Evolutionary conservation across 2,113 vertebrate species (phyloP), one percentile per base, ranked within the genome.

Genomic region (Neodon shergylaensis): DNA sequence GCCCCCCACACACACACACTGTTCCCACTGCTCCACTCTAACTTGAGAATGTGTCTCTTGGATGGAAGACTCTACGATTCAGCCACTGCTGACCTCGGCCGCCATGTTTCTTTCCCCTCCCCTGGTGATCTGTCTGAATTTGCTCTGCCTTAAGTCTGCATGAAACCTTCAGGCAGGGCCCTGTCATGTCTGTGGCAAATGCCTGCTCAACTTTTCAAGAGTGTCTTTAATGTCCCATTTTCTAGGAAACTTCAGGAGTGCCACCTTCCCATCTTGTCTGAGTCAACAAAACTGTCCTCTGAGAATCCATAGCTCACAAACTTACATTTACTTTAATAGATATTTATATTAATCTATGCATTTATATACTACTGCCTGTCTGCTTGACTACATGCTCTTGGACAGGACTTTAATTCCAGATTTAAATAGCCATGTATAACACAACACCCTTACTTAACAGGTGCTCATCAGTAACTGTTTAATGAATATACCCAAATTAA

Each of bases 401-500:
- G 78, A 17, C 49, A 89, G 42, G 24, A 92, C 10, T 31, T 39
- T 33, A 65, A 86, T 39, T 91, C 72, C 44, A n/a, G 52, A 81
- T 86, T 81, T 84, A 28, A 17, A 93, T 9, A 4, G 26, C 52
- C 24, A 95, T 19, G 68, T 12, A 24, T 4, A 76, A 44, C 66
- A 85, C 1, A 49, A 24, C n/a, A 82, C 6, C 22, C 19, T 22
- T 78, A 49, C 13, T n/a, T 36, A 52, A 36, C 5, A 97, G 24
- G 52, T 86, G 82, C 52, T 93, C 88, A 79, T 31, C 65, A 76
- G 21, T 70, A 88, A 83, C 76, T 42, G 1, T 76, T 65, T 93
- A 44, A 63, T 31, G 22, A 94, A 52, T 76, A 91, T 92, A 63
- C 33, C 76, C 70, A 90, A 78, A 76, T 78, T 58, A 70, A 65